These are phyloP conservation scores for Tenthredo notha DNA, from an alignment of 2,888 invertebrate species.

Conservation along the genomic window DNA sequence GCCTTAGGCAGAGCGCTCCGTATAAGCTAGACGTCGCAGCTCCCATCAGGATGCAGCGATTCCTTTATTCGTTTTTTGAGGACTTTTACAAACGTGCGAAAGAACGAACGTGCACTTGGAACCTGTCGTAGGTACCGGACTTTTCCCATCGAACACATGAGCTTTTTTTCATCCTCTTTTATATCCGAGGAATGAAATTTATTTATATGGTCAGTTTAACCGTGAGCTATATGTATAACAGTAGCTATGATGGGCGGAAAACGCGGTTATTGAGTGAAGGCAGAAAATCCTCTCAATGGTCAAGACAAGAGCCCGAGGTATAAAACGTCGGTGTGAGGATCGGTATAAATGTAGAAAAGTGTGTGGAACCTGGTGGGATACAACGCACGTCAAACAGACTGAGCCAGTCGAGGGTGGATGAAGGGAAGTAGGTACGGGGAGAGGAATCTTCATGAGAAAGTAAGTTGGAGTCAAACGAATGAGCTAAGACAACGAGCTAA, in stretches of 20 bases:
- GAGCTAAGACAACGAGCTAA: slow-evolving; percentile 77
- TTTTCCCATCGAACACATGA: too few species aligned
- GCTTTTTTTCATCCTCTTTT: background rate
- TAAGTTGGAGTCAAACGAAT: slow-evolving; percentile 64
- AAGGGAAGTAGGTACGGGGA: slow-evolving; percentile 62
- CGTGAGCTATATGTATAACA: background rate
- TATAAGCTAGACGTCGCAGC: slow-evolving; percentile 32
- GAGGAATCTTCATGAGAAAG: slow-evolving; percentile 72
- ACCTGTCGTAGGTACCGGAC: too few species aligned
- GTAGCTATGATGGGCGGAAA: slow-evolving; percentile 56
- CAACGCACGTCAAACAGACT: slow-evolving; percentile 70
- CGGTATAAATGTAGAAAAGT: background rate
- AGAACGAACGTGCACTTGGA: background rate
- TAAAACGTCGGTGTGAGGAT: background rate
- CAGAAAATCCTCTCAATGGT: background rate
- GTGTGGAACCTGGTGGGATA: slow-evolving; percentile 48
- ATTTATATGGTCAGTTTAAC: background rate
- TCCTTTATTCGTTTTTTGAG: background rate
- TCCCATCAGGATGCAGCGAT: background rate
- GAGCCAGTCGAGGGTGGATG: slow-evolving; percentile 62
- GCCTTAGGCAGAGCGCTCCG: slow-evolving; percentile 57
- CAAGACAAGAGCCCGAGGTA: background rate
- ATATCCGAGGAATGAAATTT: background rate
- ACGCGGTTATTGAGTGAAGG: slow-evolving; percentile 57
- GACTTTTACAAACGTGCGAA: slow-evolving; percentile 40